These are phyloP conservation scores for Abrostola tripartita DNA, from an alignment of 2,888 invertebrate species.

Conservation along the genomic window DNA sequence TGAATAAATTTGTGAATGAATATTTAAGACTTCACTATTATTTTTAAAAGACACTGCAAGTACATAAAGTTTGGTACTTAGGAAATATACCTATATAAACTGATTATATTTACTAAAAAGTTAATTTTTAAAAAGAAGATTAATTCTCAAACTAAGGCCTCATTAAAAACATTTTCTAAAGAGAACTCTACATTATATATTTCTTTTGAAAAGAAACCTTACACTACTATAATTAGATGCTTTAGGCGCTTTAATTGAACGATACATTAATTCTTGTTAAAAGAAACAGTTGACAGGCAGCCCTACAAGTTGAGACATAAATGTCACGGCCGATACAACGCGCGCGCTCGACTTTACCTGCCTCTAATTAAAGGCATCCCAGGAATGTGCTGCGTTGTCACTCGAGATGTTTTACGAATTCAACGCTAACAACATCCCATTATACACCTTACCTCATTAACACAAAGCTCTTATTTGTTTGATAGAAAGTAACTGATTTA, in stretches of 20 bases:
- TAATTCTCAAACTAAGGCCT: too few relatives aligned
- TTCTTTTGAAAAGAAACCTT: not conserved
- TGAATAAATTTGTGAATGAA: too few relatives aligned
- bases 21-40: too few relatives aligned
- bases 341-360: slow-evolving; percentile 61
- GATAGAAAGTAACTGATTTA: slow-evolving; percentile 16
- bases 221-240: not conserved
- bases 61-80: too few relatives aligned
- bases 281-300: slow-evolving; percentile 30
- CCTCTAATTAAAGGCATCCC: slow-evolving; percentile 71
- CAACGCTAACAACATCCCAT: slow-evolving; percentile 32
- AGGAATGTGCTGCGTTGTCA: slow-evolving; percentile 73
- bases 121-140: too few relatives aligned
- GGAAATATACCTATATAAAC: too few relatives aligned
- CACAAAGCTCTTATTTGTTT: slow-evolving; percentile 29
- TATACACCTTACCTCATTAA: slow-evolving; percentile 38
- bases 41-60: too few relatives aligned
- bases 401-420: slow-evolving; percentile 54
- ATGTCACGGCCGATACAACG: slow-evolving; percentile 42
- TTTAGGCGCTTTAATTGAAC: too few relatives aligned
- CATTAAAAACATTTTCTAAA: too few relatives aligned
- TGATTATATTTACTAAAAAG: too few relatives aligned
- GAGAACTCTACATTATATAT: not conserved
- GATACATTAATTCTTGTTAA: slow-evolving; percentile 2
- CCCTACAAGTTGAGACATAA: slow-evolving; percentile 55